Evolutionary conservation across 2,113 vertebrate genomes (phyloP), one percentile per base, ranked within the genome.

Genomic region (Neodontobutis hainanensis): DNA sequence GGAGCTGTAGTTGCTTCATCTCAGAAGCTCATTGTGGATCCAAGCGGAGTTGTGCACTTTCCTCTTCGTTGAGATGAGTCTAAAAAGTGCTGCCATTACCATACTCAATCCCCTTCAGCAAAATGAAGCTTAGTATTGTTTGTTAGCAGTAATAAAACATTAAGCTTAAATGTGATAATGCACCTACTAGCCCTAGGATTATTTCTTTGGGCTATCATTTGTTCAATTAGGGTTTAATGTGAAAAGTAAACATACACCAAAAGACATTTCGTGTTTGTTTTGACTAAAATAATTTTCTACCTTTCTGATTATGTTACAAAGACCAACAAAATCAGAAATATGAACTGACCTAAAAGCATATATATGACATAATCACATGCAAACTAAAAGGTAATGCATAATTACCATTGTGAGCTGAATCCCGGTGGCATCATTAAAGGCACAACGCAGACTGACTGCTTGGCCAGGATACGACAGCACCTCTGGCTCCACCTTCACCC

Each of bases 381-480:
- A 11, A 36, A 67, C 50, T 45, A 44, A 27, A 51, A 51, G 51
- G 5, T 48, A 74, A 3, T 40, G 35, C 19, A 65, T 70, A 2
- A 11, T 51, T 34, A 59, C 92, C 80, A 69, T 88, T 50, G 60
- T 91, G 68, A 93, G 89, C 73, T 90, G 86, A 0, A 85, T 88
- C 8, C 82, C 83, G 4, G 78, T 73, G 10, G 83, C 46, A 5
- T 89, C 68, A 0, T 74, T 59, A n/a, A 96, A 93, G 34, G 80
- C 76, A 80, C 95, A 97, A 0, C 91, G 93, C 42, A 97, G 72
- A 62, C 72, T 85, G 64, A 94, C 92, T 0, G 86, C 85, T 65
- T 90, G 84, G 9, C 94, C 94, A 1, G 94, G 90, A 65, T 76
- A 89, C 0, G 94, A 94, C 1, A 49, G 75, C 32, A 95, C 89